Evolutionary conservation across 2,113 vertebrate species (phyloP), one percentile per base, ranked within the genome.

Genomic region (Plecotus auritus): DNA sequence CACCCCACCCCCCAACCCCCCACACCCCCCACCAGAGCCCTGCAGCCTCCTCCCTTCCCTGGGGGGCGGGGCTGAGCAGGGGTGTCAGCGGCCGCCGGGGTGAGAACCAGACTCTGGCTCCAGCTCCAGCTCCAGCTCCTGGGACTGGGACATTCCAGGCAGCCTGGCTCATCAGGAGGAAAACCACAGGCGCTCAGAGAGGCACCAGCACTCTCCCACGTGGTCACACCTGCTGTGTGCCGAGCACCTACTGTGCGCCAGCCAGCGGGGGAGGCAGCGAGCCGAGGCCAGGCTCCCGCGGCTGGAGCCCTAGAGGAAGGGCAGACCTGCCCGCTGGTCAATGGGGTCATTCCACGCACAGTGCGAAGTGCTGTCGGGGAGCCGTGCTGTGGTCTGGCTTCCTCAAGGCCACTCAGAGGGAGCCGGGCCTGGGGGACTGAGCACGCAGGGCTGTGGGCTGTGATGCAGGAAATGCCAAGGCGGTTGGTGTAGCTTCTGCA

Each of bases 121-220:
- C 45, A 0, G 1, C 28, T 94, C 54, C 14, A 95, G 95, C 91
- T 88, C 45, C 45, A 0, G 1, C 28, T 94, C 54, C 14, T 42
- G 86, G 89, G 93, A 90, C 59, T 84, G 1, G 82, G 92, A 97
- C 93, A 93, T 96, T 97, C 97, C 97, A 97, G 84, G 91, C 90
- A 16, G 97, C 92, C 86, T 1, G 10, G 69, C 70, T 96, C 94
- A 80, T 7, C 5, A 70, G 74, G 70, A 82, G 67, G 74, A 88
- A 89, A 97, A 89, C 96, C 97, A 91, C 96, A 97, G 83, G 67
- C 92, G 5, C 73, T 69, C 90, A 47, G 30, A 45, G 5, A 5
- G 37, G 16, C 40, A 23, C 16, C 49, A 20, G 23, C 73, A 7
- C 81, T 3, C 49, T 26, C n/a, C 49, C 87, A 51, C n/a, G 7